Evolutionary conservation across 92 coral and sea anemone species (phyloP), one percentile per base, ranked within the genome.

Genomic region (Zoanthus gigantus): DNA sequence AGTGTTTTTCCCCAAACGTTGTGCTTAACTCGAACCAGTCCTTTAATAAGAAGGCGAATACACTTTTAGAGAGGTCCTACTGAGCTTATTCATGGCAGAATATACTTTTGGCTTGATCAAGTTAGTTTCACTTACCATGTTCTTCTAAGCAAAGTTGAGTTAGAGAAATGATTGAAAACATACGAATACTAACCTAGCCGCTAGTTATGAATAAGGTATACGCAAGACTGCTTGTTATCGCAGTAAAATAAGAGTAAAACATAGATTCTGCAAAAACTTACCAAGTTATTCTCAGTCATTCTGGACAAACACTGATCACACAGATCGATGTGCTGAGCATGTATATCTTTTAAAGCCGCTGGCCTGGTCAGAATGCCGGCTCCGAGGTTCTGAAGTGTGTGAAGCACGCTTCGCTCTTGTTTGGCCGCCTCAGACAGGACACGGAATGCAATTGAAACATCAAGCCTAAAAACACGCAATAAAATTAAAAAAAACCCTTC

Each of bases 341-440:
- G 98, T 52, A 80, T 89, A 71, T 93, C 98, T 66, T 94, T 90
- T 6, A 95, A 75, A 34, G 87, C 94, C 77, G 93, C 93, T 85
- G 98, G 96, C 60, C 90, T 86, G 0, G 94, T 63, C 52, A 95
- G 91, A 71, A 89, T 89, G 74, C 98, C 98, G 34, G 98, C 94
- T 16, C 94, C 98, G 44, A 95, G 60, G 34, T 90, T 92, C 81
- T 95, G 98, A 57, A 95, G 94, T 2, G 98, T 95, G 60, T 94
- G 96, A 66, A 95, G 93, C 65, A 91, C 94, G 74, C 91, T 48
- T n/a, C 87, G 92, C 48, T 93, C 92, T 16, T 74, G 88, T 44
- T 94, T 79, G 2, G 94, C 88, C 52, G 98, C 98, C 60, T 97
- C 96, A 3, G 97, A 91, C 37, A 97, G 95, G 31, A 95, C 90